These are phyloP conservation scores for Conops quadrifasciatus DNA, from an alignment of 2,888 invertebrate species.

Conservation along the genomic window DNA sequence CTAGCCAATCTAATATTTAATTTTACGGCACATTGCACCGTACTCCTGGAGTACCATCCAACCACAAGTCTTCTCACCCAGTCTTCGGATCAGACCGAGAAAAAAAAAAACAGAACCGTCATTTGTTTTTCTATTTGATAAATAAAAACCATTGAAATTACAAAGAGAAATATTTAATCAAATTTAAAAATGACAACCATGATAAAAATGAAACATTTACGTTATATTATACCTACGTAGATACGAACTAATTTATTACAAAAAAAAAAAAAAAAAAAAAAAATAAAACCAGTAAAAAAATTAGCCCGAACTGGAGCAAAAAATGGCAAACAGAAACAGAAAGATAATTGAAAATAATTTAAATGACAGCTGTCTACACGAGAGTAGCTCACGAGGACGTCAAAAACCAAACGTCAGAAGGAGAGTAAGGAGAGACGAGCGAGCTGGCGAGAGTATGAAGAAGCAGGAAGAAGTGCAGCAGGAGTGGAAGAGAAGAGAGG, in stretches of 20 bases:
- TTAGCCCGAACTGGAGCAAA: background rate
- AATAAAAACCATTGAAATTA: conserved; percentile 15
- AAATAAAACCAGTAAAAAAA: background rate
- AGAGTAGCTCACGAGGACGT: background rate
- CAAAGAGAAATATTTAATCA: conserved; percentile 18
- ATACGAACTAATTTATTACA: conserved; percentile 21
- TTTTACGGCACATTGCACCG: too few species aligned
- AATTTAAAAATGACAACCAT: conserved; percentile 8
- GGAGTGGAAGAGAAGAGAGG: too few species aligned
- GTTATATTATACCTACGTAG: background rate
- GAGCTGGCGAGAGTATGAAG: too few species aligned
- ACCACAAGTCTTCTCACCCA: too few species aligned
- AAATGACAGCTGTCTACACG: background rate
- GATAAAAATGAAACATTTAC: background rate
- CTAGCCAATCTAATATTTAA: too few species aligned
- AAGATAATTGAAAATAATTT: background rate
- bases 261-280: background rate
- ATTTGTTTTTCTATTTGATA: background rate
- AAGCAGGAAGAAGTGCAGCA: too few species aligned
- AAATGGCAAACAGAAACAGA: background rate
- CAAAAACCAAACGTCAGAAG: background rate
- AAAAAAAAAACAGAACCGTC: too few species aligned
- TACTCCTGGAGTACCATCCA: too few species aligned
- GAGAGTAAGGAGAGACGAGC: too few species aligned
- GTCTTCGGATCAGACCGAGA: too few species aligned